These are phyloP conservation scores for Aethes cnicana DNA, from an alignment of 2,888 invertebrate genomes.

Conservation along the genomic window DNA sequence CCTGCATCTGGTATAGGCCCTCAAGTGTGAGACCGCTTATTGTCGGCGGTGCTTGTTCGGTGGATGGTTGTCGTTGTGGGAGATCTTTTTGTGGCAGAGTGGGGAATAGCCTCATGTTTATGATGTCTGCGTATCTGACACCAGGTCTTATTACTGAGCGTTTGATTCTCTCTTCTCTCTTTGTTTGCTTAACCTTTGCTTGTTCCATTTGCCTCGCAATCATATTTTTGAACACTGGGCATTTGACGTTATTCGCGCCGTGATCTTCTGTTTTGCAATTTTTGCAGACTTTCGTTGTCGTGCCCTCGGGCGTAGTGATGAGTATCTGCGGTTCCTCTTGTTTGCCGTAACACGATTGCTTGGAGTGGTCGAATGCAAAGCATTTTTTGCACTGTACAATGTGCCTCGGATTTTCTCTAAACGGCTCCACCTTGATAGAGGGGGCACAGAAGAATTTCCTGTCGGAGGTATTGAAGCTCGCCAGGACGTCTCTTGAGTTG, in stretches of 20 bases:
- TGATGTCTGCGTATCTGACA: slow-evolving; percentile 25
- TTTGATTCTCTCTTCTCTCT: slow-evolving; percentile 23
- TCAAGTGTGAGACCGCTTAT: slow-evolving; percentile 9
- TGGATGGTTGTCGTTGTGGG: slow-evolving; percentile 13
- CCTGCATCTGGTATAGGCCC: slow-evolving; percentile 24
- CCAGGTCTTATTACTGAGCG: slow-evolving; percentile 22
- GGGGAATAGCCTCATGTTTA: slow-evolving; percentile 21
- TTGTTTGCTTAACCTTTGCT: slow-evolving; percentile 17
- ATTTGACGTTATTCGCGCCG: slow-evolving; percentile 22
- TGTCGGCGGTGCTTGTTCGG: slow-evolving; percentile 9
- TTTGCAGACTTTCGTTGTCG: slow-evolving; percentile 20
- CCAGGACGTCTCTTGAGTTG: slow-evolving; percentile 20
- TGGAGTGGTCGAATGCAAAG: slow-evolving; percentile 19
- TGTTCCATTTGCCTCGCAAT: slow-evolving; percentile 24
- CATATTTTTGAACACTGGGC: slow-evolving; percentile 21
- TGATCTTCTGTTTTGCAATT: slow-evolving; percentile 27
- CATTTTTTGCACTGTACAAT: too few species aligned
- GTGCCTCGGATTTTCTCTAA: slow-evolving; percentile 20
- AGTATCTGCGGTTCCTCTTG: slow-evolving; percentile 22
- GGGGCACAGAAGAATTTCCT: slow-evolving; percentile 15
- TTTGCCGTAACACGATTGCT: slow-evolving; percentile 25
- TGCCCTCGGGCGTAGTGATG: slow-evolving; percentile 21
- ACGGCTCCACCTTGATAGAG: slow-evolving; percentile 11
- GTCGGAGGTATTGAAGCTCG: slow-evolving; percentile 20
- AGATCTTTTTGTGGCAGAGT: slow-evolving; percentile 10